These are phyloP conservation scores for Ophraella communa DNA, from an alignment of 2,888 invertebrate genomes.

Conservation along the genomic window DNA sequence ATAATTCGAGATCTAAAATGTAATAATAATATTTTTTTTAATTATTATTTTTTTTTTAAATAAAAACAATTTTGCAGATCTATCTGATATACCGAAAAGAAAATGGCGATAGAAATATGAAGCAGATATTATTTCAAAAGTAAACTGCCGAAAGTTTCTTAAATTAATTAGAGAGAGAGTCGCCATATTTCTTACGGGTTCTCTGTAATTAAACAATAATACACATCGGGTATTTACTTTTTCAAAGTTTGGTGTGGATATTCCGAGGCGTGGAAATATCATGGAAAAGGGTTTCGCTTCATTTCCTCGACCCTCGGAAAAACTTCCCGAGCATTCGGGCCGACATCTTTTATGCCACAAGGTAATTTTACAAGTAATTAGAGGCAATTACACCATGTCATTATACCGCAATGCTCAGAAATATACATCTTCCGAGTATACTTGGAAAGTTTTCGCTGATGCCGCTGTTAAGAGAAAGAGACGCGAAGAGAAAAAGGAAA, in stretches of 20 bases:
- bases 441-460: slow-evolving; percentile 49
- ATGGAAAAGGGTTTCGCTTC: slow-evolving; percentile 51
- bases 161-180: slow-evolving; percentile 57
- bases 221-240: slow-evolving; percentile 52
- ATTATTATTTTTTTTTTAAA: slow-evolving; percentile 2
- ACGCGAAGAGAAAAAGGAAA: slow-evolving; percentile 55
- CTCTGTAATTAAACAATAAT: slow-evolving; percentile 59
- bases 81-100: slow-evolving; percentile 42
- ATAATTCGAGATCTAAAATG: too few relatives aligned
- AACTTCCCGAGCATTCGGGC: slow-evolving; percentile 52
- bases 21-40: too few relatives aligned
- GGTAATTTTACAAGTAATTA: slow-evolving; percentile 64
- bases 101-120: slow-evolving; percentile 46
- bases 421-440: slow-evolving; percentile 56
- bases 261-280: slow-evolving; percentile 33
- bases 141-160: slow-evolving; percentile 48
- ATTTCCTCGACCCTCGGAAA: slow-evolving; percentile 56
- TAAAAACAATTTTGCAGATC: slow-evolving; percentile 34
- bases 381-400: slow-evolving; percentile 62
- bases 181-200: slow-evolving; percentile 56
- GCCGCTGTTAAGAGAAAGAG: slow-evolving; percentile 45
- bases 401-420: slow-evolving; percentile 58
- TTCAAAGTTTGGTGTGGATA: slow-evolving; percentile 38
- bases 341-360: slow-evolving; percentile 61
- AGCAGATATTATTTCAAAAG: slow-evolving; percentile 49